Evolutionary conservation across 2,888 invertebrate genomes (phyloP).

Genomic region (Cephus nigrinus): DNA sequence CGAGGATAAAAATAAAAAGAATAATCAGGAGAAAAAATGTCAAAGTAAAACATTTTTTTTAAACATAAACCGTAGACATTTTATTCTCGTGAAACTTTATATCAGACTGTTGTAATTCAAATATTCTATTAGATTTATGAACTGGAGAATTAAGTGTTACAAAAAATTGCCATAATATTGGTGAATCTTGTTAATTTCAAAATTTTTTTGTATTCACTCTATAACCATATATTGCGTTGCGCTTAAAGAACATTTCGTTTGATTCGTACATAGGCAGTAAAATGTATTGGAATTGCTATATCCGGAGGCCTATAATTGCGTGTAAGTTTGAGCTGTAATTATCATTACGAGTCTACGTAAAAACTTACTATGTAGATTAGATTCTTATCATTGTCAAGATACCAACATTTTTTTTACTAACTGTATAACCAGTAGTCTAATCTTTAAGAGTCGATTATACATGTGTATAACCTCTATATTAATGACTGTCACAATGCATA

Average conservation of each 20-base stretch:
- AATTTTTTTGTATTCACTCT: background rate
- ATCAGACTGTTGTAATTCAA: background rate
- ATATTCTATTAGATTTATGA: background rate
- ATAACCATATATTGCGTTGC: background rate
- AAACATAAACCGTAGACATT: background rate
- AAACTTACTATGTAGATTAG: background rate
- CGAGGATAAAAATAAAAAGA: background rate
- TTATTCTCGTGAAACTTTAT: background rate
- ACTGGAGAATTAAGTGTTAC: background rate
- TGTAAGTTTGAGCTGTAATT: background rate
- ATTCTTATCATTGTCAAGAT: background rate
- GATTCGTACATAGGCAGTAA: background rate
- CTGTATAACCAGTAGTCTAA: slow-evolving; percentile 8
- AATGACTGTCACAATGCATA: background rate
- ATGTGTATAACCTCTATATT: background rate
- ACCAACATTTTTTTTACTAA: slow-evolving; percentile 12
- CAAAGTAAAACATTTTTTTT: background rate
- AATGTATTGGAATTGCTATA: background rate
- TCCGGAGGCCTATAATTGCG: background rate
- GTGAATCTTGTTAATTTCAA: background rate
- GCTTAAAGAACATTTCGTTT: background rate
- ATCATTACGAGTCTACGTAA: background rate
- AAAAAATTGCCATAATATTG: background rate
- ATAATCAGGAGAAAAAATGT: background rate
- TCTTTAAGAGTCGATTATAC: background rate